Evolutionary conservation across 35 echinoderm and acorn worm genomes (phyloP).

Genomic region (Stichopus chloronotus): DNA sequence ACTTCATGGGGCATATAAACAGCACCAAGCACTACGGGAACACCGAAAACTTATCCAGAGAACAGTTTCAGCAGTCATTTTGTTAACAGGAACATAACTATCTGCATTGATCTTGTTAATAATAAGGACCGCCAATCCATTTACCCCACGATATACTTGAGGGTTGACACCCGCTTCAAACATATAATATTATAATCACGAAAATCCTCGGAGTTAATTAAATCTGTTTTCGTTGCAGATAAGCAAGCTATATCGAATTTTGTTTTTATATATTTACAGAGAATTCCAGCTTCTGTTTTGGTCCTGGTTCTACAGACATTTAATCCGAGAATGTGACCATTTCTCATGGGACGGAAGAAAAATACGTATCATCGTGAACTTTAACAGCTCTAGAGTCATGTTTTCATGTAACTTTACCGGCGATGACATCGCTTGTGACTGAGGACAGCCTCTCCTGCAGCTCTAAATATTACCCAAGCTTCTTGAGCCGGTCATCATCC

Average conservation of each 20-base stretch:
- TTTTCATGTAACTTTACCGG: neutral
- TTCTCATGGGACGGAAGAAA: neutral
- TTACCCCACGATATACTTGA: neutral
- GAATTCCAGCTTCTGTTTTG: constrained; percentile 36
- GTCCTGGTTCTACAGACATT: constrained; percentile 28
- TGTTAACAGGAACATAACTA: neutral
- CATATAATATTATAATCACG: constrained; percentile 11
- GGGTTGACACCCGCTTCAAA: neutral
- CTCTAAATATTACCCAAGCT: neutral
- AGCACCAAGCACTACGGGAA: constrained; percentile 5
- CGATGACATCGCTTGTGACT: neutral
- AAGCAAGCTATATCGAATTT: constrained; percentile 52
- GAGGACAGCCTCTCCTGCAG: neutral
- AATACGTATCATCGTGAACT: constrained; percentile 24
- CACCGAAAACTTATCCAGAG: constrained; percentile 31
- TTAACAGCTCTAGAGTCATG: neutral
- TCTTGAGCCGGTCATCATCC: constrained; percentile 34
- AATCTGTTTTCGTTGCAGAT: constrained; percentile 52
- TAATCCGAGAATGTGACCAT: constrained; percentile 6
- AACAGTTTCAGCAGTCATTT: constrained; percentile 12
- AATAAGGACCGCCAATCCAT: constrained; percentile 36
- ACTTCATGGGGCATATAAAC: constrained; percentile 40
- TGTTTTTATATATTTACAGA: constrained; percentile 23
- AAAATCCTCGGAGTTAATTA: constrained; percentile 9
- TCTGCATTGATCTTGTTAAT: neutral